Percentiles rank a stretch among this genome's conserved stretches.
phyloP scores from a whole-genome alignment of 2,888 invertebrate species.

The Lypha dubia region DNA sequence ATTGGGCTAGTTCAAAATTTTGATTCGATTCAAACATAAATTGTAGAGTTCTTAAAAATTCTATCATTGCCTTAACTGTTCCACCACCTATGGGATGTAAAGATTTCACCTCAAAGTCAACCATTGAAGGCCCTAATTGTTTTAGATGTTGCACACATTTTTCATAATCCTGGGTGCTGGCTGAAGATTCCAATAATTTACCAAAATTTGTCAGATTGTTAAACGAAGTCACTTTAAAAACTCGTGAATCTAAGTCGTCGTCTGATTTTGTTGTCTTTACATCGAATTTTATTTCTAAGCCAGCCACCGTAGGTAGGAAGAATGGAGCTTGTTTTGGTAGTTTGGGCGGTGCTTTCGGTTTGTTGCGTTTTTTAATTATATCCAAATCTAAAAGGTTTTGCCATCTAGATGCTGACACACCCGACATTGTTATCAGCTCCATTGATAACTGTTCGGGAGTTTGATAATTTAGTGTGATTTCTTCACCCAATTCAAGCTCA shows the following conservation, averaged over 20 bases:
- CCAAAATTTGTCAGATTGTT: constrained; percentile 89
- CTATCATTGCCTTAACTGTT: constrained; percentile 87
- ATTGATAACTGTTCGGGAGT: constrained; percentile 84
- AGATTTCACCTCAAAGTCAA: constrained; percentile 94
- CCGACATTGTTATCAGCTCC: constrained; percentile 92
- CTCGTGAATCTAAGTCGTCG: constrained; percentile 83
- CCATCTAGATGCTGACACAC: constrained; percentile 94
- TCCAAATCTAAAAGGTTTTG: constrained; percentile 94
- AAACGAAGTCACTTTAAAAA: constrained; percentile 85
- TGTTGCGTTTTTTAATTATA: constrained; percentile 93
- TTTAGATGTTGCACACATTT: constrained; percentile 85
- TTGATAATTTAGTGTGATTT: constrained; percentile 80
- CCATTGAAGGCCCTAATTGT: constrained; percentile 90
- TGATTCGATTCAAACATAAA: constrained; percentile 89
- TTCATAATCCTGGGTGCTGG: constrained; percentile 76
- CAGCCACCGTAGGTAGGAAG: constrained; percentile 95
- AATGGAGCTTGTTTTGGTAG: constrained; percentile 96
- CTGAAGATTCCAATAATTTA: constrained; percentile 85
- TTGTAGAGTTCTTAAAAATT: constrained; percentile 90
- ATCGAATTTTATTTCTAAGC: constrained; percentile 92
- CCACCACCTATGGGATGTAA: constrained; percentile 90
- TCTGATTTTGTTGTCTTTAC: constrained; percentile 77
- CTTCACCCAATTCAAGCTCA: constrained; percentile 78
- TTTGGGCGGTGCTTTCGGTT: constrained; percentile 92
- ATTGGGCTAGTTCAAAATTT: constrained; percentile 95